Percentiles rank a stretch among this genome's conserved stretches.
These are phyloP conservation scores for Drosophila truncata DNA, from an alignment of 1,140 invertebrate genomes.

Conservation along the genomic window DNA sequence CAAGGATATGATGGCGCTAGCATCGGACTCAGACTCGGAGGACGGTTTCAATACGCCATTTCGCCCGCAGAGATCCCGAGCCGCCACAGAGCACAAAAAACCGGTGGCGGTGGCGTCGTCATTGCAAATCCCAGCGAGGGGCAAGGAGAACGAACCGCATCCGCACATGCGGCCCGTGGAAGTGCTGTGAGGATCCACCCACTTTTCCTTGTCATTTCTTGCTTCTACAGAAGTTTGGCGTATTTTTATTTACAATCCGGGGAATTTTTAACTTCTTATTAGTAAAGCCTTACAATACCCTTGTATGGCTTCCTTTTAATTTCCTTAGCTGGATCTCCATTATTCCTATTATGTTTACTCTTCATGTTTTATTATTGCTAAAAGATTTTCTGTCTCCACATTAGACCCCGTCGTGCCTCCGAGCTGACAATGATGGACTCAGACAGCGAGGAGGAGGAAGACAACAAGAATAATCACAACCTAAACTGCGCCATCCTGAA, in stretches of 20 bases:
- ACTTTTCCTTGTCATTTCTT: not conserved
- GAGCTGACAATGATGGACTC: constrained; percentile 74
- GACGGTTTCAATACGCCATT: constrained; percentile 67
- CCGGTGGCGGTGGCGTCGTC: constrained; percentile 4
- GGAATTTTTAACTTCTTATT: not conserved
- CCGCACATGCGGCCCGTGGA: constrained; percentile 5
- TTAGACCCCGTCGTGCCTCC: constrained; percentile 65
- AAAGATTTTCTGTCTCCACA: not conserved
- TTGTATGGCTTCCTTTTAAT: constrained; percentile 10
- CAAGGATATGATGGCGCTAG: constrained; percentile 68
- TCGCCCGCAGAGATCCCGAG: constrained; percentile 39
- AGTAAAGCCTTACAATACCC: not conserved
- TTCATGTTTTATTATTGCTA: too few relatives aligned
- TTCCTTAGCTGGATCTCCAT: not conserved
- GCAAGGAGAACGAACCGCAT: constrained; percentile 26
- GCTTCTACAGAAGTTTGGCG: not conserved
- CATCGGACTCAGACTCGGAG: constrained; percentile 74
- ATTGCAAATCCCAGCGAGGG: constrained; percentile 10
- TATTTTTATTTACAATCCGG: not conserved
- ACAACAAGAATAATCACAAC: constrained; percentile 63
- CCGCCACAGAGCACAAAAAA: not conserved
- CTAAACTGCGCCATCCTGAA: constrained; percentile 82
- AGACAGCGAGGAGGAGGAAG: constrained; percentile 81
- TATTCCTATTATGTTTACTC: not conserved
- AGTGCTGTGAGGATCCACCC: constrained; percentile 17